These are phyloP conservation scores for Leptosomus discolor DNA, from an alignment of 2,113 vertebrate genomes.

Conservation along the genomic window DNA sequence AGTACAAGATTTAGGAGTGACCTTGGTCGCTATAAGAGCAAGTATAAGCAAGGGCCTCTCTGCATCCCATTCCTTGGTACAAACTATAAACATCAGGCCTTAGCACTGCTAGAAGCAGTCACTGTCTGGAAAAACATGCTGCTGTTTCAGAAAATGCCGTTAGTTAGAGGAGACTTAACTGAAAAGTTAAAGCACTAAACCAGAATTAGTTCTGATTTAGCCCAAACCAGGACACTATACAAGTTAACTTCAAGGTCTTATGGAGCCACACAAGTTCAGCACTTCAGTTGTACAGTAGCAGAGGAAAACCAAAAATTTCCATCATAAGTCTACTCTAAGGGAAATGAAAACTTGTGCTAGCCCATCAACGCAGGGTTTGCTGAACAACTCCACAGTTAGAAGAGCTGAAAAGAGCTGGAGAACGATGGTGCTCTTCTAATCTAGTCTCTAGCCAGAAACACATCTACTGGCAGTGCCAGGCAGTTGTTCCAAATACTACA, in stretches of 20 bases:
- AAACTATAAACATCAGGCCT: no score
- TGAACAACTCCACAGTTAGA: neutral
- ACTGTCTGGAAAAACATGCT: no score
- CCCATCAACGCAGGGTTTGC: neutral
- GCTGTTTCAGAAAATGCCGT: no score
- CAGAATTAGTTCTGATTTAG: no score
- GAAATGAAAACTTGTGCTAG: neutral
- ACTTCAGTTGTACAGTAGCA: neutral
- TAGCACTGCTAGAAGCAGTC: no score
- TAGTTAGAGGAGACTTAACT: no score
- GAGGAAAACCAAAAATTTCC: neutral
- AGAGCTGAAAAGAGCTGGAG: neutral
- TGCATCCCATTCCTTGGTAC: no score
- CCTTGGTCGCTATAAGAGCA: no score
- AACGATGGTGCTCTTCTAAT: neutral
- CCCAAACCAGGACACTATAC: no score
- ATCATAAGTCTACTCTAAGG: neutral
- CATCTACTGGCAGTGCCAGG: neutral
- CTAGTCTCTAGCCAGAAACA: neutral
- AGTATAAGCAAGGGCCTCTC: no score
- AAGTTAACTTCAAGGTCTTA: neutral
- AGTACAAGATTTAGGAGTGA: no score
- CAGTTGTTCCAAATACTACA: neutral
- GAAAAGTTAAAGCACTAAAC: no score
- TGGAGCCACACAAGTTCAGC: neutral